These are phyloP conservation scores for Phoebastria nigripes DNA, from an alignment of 2,797 vertebrate species.

Conservation along the genomic window DNA sequence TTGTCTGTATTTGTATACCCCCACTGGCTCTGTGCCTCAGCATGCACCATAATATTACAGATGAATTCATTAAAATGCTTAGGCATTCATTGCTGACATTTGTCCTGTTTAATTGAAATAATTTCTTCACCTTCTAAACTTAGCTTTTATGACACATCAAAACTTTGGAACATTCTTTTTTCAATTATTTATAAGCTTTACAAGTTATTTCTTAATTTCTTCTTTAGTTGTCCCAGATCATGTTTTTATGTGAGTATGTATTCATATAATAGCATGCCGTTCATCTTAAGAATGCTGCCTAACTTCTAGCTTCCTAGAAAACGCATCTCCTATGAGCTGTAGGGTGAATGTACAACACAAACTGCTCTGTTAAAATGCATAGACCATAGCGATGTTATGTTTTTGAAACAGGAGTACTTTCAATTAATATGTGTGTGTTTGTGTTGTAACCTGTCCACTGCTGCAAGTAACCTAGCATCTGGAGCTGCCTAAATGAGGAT, in stretches of 20 bases:
- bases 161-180: conserved; percentile 51
- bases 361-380: background rate
- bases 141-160: conserved; percentile 45
- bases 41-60: conserved; percentile 33
- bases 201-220: conserved; percentile 36
- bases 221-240: background rate
- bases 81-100: conserved; percentile 58
- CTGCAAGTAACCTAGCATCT: background rate
- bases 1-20: background rate
- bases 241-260: background rate
- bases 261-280: background rate
- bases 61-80: conserved; percentile 69
- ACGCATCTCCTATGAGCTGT: fast-evolving
- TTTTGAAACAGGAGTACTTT: background rate
- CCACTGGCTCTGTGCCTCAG: conserved; percentile 44
- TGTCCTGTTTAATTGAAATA: conserved; percentile 67
- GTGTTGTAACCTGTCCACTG: background rate
- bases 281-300: background rate
- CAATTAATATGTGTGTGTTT: background rate
- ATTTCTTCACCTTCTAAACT: conserved; percentile 61
- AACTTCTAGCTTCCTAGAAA: background rate
- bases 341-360: background rate
- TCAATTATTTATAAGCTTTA: conserved; percentile 66
- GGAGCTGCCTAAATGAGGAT: background rate
- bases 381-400: background rate